A percentile compares a stretch with the other conserved stretches of the same genome.
These are phyloP conservation scores for Vanessa cardui DNA, from an alignment of 2,888 invertebrate species.

Conservation along the genomic window DNA sequence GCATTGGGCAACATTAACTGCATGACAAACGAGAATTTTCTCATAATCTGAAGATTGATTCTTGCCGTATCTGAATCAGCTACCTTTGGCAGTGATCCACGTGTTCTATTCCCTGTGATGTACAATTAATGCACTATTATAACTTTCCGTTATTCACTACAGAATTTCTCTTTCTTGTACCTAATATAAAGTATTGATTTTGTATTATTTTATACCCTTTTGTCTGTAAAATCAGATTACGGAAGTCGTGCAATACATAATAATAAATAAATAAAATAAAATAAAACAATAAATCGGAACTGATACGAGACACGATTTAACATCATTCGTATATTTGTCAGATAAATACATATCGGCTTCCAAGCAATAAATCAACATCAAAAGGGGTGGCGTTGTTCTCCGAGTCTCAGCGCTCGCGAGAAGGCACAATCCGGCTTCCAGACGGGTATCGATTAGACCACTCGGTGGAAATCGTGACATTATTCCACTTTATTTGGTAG, in stretches of 20 bases:
- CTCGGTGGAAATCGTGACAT: neutral
- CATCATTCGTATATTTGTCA: constrained; percentile 6
- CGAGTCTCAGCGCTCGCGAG: neutral
- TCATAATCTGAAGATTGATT: too few species aligned
- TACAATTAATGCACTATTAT: too few species aligned
- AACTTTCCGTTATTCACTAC: too few species aligned
- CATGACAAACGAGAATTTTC: too few species aligned
- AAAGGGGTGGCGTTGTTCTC: neutral
- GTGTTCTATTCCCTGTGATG: too few species aligned
- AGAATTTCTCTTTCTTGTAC: neutral
- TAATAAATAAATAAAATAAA: too few species aligned
- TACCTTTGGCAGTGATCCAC: too few species aligned
- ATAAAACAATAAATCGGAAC: constrained; percentile 2
- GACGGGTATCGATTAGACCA: neutral
- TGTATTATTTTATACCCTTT: neutral
- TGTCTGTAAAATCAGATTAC: neutral
- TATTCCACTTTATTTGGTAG: neutral
- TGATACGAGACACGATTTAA: constrained; percentile 1
- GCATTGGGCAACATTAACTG: too few species aligned
- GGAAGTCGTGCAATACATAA: neutral
- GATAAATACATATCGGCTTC: neutral
- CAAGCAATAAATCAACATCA: neutral
- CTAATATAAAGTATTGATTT: neutral
- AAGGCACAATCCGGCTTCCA: neutral
- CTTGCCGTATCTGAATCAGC: too few species aligned